A percentile compares a stretch with the other conserved stretches of the same genome.
These are phyloP conservation scores for Nebria brevicollis DNA, from an alignment of 2,888 invertebrate genomes.

Conservation along the genomic window DNA sequence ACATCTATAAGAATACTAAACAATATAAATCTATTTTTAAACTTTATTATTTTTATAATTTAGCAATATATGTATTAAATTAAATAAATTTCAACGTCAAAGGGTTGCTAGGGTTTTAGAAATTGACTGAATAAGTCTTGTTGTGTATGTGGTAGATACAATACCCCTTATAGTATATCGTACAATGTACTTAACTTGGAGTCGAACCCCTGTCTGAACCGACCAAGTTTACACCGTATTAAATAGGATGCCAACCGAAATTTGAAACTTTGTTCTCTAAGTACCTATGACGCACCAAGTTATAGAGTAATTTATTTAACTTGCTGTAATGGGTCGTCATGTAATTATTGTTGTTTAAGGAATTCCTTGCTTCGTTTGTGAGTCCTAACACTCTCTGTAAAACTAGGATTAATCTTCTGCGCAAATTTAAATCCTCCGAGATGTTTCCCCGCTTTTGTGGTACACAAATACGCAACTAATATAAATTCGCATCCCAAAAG, in stretches of 20 bases:
- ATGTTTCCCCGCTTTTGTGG: background rate
- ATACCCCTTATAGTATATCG: background rate
- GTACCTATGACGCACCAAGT: conserved; percentile 19
- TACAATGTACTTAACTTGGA: background rate
- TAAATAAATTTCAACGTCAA: background rate
- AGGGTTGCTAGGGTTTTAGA: background rate
- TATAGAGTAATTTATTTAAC: conserved; percentile 20
- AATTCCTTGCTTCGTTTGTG: conserved; percentile 8
- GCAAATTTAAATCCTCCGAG: conserved; percentile 8
- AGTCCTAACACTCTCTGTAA: background rate
- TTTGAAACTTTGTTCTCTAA: conserved; percentile 18
- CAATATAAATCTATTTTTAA: no score
- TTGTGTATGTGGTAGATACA: background rate
- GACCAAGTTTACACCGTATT: conserved; percentile 2
- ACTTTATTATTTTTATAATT: background rate
- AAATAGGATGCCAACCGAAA: conserved; percentile 19
- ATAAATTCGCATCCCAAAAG: background rate
- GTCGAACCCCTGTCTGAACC: conserved; percentile 1
- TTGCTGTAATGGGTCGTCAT: conserved; percentile 17
- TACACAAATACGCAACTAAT: background rate
- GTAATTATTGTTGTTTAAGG: conserved; percentile 20
- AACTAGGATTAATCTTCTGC: conserved; percentile 8
- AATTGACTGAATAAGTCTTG: conserved; percentile 5
- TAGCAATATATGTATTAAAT: background rate
- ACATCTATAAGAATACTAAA: background rate